Percentiles rank a stretch among this genome's conserved stretches.
phyloP scores from a whole-genome alignment of 2,113 vertebrate species.

The Onychostoma macrolepis region DNA sequence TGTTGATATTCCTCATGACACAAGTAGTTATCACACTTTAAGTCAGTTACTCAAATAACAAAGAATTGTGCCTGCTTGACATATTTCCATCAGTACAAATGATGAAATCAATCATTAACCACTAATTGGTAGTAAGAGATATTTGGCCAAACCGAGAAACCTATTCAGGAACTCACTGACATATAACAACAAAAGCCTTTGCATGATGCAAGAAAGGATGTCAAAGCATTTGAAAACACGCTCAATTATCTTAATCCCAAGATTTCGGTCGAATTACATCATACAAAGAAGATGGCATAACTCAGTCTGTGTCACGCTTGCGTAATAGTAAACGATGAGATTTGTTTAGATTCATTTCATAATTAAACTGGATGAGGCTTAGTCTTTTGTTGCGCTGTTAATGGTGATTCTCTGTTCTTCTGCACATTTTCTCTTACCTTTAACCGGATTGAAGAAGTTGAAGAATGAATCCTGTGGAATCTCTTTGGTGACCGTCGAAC shows the following conservation, averaged over 20 bases:
- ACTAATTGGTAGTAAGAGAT: no score
- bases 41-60: not conserved
- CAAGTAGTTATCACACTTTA: no score
- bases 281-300: not conserved
- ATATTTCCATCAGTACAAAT: no score
- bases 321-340: not conserved
- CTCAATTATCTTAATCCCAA: not conserved
- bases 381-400: not conserved
- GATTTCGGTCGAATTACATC: not conserved
- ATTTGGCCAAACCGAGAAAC: not conserved
- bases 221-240: not conserved
- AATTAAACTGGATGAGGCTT: not conserved
- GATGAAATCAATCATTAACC: no score
- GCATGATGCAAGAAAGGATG: not conserved
- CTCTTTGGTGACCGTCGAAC: conserved; percentile 95
- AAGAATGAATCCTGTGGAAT: conserved; percentile 97
- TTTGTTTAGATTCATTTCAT: not conserved
- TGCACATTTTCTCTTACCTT: conserved; percentile 75
- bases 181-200: not conserved
- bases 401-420: not conserved
- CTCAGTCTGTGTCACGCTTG: not conserved
- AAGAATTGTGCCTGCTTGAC: no score
- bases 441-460: conserved; percentile 96
- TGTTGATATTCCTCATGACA: not conserved
- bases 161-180: not conserved